Evolutionary conservation across 2,113 vertebrate species (phyloP).

Genomic region (Paralichthys olivaceus): DNA sequence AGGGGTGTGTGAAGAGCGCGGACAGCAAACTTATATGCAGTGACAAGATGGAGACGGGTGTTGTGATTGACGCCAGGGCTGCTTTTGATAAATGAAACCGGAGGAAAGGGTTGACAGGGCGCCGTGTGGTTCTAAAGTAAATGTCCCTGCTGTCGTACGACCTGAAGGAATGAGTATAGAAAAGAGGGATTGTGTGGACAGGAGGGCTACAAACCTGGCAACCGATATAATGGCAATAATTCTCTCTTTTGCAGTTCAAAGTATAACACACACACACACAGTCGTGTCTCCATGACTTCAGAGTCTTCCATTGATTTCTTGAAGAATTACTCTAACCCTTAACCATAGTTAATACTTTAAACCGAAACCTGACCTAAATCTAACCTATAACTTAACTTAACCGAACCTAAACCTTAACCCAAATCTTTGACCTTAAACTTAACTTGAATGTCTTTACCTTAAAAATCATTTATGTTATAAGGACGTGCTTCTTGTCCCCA

Average conservation of each 20-base stretch:
- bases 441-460: too few species aligned
- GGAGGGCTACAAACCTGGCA: slow-evolving; percentile 20
- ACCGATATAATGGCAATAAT: slow-evolving; percentile 2
- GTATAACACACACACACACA: too few species aligned
- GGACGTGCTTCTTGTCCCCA: too few species aligned
- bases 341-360: too few species aligned
- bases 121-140: not conserved
- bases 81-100: not conserved
- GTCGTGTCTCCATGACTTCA: too few species aligned
- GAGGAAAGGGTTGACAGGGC: not conserved
- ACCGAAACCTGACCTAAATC: too few species aligned
- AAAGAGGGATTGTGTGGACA: not conserved
- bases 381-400: too few species aligned
- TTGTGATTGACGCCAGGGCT: not conserved
- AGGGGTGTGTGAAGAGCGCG: not conserved
- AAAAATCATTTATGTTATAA: too few species aligned
- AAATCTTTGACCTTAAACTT: too few species aligned
- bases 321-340: too few species aligned
- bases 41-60: not conserved
- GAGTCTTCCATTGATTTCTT: too few species aligned
- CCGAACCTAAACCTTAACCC: too few species aligned
- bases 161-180: not conserved
- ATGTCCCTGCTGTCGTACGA: not conserved
- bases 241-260: slow-evolving; percentile 3
- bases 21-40: not conserved